Percentiles rank a stretch among this genome's conserved stretches.
phyloP scores from a whole-genome alignment of 2,113 vertebrate genomes.

The Ia io region DNA sequence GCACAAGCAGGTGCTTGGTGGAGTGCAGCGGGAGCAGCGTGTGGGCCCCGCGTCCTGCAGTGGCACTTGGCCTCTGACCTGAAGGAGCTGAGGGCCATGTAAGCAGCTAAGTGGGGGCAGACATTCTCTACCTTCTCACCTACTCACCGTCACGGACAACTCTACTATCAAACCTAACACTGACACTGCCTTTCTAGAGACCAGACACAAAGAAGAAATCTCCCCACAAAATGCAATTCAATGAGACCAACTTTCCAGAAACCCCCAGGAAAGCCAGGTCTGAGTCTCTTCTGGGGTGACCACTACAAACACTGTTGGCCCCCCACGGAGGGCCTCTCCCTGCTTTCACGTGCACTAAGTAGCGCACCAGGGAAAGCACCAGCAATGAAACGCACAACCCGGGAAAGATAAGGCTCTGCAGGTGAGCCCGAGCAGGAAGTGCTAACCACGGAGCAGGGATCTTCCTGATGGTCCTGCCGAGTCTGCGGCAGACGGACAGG shows the following conservation, averaged over 20 bases:
- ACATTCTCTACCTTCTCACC: background rate
- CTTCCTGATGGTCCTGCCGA: background rate
- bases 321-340: background rate
- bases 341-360: fast-evolving
- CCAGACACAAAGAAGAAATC: background rate
- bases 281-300: background rate
- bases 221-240: background rate
- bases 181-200: background rate
- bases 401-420: fast-evolving
- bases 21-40: background rate
- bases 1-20: fast-evolving
- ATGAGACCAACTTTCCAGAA: background rate
- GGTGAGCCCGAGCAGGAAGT: background rate
- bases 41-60: background rate
- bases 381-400: fast-evolving
- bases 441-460: fast-evolving
- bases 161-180: background rate
- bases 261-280: background rate
- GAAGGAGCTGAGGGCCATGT: background rate
- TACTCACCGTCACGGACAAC: background rate
- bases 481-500: background rate
- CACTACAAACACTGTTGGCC: too few relatives aligned
- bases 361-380: too few relatives aligned
- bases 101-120: background rate
- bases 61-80: background rate